phyloP scores from a whole-genome alignment of 2,888 invertebrate species.

The Scelioninae gen. 2 region DNA sequence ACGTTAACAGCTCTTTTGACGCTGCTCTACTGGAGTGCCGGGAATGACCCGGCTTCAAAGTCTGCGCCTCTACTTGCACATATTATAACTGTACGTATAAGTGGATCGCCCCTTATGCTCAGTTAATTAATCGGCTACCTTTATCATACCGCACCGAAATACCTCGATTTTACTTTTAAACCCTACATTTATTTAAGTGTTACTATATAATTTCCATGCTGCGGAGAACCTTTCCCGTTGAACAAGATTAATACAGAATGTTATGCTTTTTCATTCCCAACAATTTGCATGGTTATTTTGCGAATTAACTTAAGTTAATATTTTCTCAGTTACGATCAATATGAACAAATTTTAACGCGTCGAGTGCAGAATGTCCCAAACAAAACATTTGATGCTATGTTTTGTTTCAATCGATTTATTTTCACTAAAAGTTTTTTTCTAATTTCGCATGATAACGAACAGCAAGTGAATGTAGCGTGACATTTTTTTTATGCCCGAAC shows the following conservation, averaged over 20 bases:
- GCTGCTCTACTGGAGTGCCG: constrained; percentile 58
- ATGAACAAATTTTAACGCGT: no score
- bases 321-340: no score
- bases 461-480: no score
- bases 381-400: no score
- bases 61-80: constrained; percentile 38
- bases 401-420: no score
- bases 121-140: constrained; percentile 55
- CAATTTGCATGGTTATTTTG: no score
- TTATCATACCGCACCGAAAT: constrained; percentile 42
- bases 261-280: neutral
- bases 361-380: no score
- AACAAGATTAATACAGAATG: constrained; percentile 5
- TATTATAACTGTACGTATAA: constrained; percentile 55
- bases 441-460: no score
- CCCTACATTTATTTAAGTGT: constrained; percentile 32
- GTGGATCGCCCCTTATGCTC: constrained; percentile 50
- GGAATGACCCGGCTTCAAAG: constrained; percentile 56
- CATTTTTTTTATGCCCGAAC: no score
- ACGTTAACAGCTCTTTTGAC: constrained; percentile 64
- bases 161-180: constrained; percentile 37
- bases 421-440: no score
- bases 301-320: neutral
- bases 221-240: neutral
- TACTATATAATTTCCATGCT: constrained; percentile 25